phyloP scores from a whole-genome alignment of 2,113 vertebrate genomes.

The Cromileptes altivelis region DNA sequence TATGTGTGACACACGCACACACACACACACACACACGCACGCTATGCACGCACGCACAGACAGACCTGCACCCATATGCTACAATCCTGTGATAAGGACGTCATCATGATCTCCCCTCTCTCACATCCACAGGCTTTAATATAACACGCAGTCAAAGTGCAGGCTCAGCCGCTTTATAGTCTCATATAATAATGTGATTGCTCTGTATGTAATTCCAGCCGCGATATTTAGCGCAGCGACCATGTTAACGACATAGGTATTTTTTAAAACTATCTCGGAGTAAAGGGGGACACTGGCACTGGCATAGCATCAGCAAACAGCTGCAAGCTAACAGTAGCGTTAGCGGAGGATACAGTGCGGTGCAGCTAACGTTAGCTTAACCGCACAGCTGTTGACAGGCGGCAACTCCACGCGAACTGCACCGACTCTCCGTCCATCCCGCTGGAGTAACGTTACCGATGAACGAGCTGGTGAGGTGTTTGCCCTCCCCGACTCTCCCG shows the following conservation, averaged over 20 bases:
- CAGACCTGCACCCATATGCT: constrained; percentile 49
- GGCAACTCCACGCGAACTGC: constrained; percentile 25
- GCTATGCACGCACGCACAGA: not conserved
- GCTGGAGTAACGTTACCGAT: constrained; percentile 29
- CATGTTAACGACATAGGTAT: not conserved
- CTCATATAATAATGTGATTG: not conserved
- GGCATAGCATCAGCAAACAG: constrained; percentile 30
- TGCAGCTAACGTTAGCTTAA: constrained; percentile 45
- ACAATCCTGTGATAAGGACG: constrained; percentile 61
- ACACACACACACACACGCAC: not conserved
- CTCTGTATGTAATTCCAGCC: not conserved
- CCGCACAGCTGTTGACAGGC: constrained; percentile 56
- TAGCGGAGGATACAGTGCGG: constrained; percentile 18
- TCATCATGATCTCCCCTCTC: constrained; percentile 56
- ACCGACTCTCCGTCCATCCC: constrained; percentile 29
- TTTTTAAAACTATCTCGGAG: constrained; percentile 6
- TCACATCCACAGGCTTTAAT: constrained; percentile 34
- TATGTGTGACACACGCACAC: not conserved
- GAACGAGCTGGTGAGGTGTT: constrained; percentile 73
- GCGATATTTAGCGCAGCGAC: not conserved
- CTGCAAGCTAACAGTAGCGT: constrained; percentile 61
- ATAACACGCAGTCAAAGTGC: constrained; percentile 34
- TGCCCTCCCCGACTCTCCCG: constrained; percentile 79
- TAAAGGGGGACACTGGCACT: not conserved
- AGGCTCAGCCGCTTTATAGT: not conserved